Percentiles rank a stretch among this genome's conserved stretches.
These are phyloP conservation scores for Decapterus maruadsi DNA, from an alignment of 2,797 vertebrate species.

Conservation along the genomic window DNA sequence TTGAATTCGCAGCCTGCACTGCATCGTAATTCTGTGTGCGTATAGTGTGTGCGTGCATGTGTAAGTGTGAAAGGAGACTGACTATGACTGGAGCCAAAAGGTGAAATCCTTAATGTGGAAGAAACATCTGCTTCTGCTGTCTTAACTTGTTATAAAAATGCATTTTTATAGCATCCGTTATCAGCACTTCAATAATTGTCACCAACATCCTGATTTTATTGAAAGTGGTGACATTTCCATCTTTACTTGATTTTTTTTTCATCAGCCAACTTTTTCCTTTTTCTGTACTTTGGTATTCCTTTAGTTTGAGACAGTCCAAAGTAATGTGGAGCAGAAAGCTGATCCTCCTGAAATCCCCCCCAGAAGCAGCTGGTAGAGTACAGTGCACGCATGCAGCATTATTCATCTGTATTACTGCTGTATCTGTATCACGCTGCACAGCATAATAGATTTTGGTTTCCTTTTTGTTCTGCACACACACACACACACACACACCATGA, in stretches of 20 bases:
- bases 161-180: background rate
- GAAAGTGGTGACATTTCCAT: background rate
- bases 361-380: constrained; percentile 20
- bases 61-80: background rate
- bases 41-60: constrained; percentile 11
- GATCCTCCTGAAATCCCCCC: background rate
- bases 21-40: constrained; percentile 19
- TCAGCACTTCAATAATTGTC: too few species aligned
- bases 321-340: constrained; percentile 4
- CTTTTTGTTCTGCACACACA: background rate
- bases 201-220: background rate
- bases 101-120: constrained; percentile 13
- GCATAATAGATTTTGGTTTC: constrained; percentile 25
- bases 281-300: background rate
- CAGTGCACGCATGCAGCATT: background rate
- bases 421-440: constrained; percentile 29
- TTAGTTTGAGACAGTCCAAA: background rate
- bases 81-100: constrained; percentile 10
- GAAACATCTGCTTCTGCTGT: background rate
- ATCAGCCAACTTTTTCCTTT: background rate
- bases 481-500: constrained; percentile 10
- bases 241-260: background rate
- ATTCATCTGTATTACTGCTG: constrained; percentile 21
- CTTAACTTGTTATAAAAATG: background rate
- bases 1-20: constrained; percentile 40